Conservation (phyloP, 2,888 invertebrate genomes). For the Hermaeophaga mercurialis region DNA sequence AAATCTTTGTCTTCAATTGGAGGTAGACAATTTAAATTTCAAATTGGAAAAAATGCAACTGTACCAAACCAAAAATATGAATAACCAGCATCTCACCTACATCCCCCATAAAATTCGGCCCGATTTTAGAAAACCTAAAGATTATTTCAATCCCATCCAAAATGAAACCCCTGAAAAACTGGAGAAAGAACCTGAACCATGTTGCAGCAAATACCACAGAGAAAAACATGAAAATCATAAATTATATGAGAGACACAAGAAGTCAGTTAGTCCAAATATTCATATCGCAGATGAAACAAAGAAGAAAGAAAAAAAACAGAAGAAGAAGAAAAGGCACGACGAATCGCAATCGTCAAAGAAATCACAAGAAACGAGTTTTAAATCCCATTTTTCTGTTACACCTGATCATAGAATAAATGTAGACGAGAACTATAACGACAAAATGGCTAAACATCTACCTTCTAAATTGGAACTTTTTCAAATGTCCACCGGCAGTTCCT, state of each 20-base stretch:
- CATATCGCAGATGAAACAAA: slow-evolving; percentile 39
- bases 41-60: slow-evolving; percentile 48
- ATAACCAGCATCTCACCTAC: slow-evolving; percentile 48
- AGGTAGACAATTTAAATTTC: slow-evolving; percentile 49
- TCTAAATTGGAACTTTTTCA: slow-evolving; percentile 43
- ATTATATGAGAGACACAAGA: slow-evolving; percentile 44
- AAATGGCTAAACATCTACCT: slow-evolving; percentile 34
- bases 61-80: slow-evolving; percentile 46
- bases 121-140: slow-evolving; percentile 6
- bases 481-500: slow-evolving; percentile 40
- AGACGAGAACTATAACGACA: slow-evolving; percentile 31
- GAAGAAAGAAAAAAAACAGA: slow-evolving; percentile 24
- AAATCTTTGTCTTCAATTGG: slow-evolving; percentile 53
- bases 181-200: slow-evolving; percentile 35
- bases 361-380: slow-evolving; percentile 5
- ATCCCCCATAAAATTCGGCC: slow-evolving; percentile 32
- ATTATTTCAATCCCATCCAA: slow-evolving; percentile 33
- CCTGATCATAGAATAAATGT: slow-evolving; percentile 25
- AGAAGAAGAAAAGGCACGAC: slow-evolving; percentile 20
- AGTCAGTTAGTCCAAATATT: slow-evolving; percentile 42
- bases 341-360: not conserved
- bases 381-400: not conserved
- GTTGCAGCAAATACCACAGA: slow-evolving; percentile 24
- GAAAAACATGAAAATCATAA: slow-evolving; percentile 41
- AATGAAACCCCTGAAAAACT: slow-evolving; percentile 42